Base-by-base conservation (phyloP, 2,113 vertebrate species). In the Oriolus oriolus region DNA sequence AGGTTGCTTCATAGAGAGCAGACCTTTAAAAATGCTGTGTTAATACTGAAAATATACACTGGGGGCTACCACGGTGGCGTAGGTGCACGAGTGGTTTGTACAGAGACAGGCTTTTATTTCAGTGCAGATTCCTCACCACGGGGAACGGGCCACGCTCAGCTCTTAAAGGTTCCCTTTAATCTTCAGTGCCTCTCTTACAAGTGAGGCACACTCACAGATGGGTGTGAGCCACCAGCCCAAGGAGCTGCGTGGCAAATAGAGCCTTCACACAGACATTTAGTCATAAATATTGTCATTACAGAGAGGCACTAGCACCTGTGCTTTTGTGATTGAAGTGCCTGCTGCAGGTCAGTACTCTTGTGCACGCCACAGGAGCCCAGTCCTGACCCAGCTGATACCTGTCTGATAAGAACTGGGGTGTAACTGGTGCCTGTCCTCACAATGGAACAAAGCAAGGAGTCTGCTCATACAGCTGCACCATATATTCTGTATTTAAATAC, bases 41-140 rank as follows among this genome's bases (percentile, higher is more conserved):
- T 95, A 97, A 78, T 91, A 37, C 61, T 81, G 87, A 94, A 87
- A 85, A 87, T 87, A 90, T 77, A 33, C 70, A 37, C 59, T 16
- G 28, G 53, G 33, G 79, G 33, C 77, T 77, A 33, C 24, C n/a
- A 33, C 20, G 16, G 27, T 7, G 21, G 66, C 35, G 14, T 13
- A 92, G 80, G 42, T 85, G 50, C 83, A 50, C 2, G 31, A 71
- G 69, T 16, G 16, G 52, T 84, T 91, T 57, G 54, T 92, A 85
- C 22, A 95, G 84, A 92, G 59, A 57, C 64, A 83, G 78, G 56
- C 50, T 84, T 84, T 76, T 64, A 93, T 77, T 54, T 42, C 50
- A 23, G 45, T 63, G 45, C 15, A 13, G 49, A 30, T 50, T 45
- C 39, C 87, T 93, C 63, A 16, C 47, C 17, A 31, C 0, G 2